Evolutionary conservation across 2,113 vertebrate species (phyloP).

Genomic region (Turnix velox): DNA sequence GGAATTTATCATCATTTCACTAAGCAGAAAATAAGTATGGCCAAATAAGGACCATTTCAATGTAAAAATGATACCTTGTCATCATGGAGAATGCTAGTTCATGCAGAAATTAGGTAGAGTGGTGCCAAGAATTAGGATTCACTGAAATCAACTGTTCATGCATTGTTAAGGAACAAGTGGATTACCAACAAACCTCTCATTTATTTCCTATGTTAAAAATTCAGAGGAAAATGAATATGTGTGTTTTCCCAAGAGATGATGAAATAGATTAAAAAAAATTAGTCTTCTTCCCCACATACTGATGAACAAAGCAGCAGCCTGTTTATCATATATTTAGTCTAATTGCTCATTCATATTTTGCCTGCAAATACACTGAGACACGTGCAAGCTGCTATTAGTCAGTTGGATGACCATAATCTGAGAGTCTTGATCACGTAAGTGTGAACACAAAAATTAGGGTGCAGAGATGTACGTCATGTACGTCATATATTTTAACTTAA

Average conservation of each 20-base stretch:
- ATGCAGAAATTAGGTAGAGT: background rate
- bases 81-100: background rate
- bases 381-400: background rate
- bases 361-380: background rate
- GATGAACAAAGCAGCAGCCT: background rate
- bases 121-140: background rate
- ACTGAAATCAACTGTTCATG: background rate
- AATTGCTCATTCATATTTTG: background rate
- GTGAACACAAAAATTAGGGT: background rate
- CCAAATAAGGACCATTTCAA: background rate
- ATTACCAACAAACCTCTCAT: background rate
- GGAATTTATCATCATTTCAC: background rate
- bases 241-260: background rate
- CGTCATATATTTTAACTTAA: rapidly evolving
- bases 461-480: background rate
- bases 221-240: background rate
- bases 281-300: background rate
- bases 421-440: background rate
- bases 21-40: background rate
- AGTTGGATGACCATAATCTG: background rate
- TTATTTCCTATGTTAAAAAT: background rate
- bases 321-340: background rate
- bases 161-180: background rate
- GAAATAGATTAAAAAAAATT: background rate
- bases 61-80: background rate